Evolutionary conservation across 1,140 invertebrate species (phyloP), one percentile per base, ranked within the genome.

Genomic region (Temnothorax longispinosus): DNA sequence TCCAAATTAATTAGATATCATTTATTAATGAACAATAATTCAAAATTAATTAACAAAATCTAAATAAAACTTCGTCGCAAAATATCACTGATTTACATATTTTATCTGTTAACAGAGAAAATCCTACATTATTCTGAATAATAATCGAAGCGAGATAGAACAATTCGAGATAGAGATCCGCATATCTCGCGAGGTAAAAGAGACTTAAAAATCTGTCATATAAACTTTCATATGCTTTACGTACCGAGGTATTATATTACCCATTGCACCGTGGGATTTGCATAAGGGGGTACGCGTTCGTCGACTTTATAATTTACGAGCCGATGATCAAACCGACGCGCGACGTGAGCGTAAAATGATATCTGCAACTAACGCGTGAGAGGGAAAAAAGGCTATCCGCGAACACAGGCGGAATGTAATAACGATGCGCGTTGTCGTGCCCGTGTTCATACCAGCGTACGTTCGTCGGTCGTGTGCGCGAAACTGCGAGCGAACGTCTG

Each of bases 221-320:
- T 52, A 85, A 52, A 76, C 60, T 13, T 27, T 18, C 44, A n/a
- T 5, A 27, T 41, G 47, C 41, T 75, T 77, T 64, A 76, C 44
- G 35, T 50, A 27, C 27, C 54, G 27, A 5, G 18, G 15, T 64
- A 78, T n/a, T n/a, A n/a, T 56, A 85, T 78, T 65, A 85, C 5
- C 44, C 8, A 18, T 18, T 10, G 47, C 60, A 41, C n/a, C 56
- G 44, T 52, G 27, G 35, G 8, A 85, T 21, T 85, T 78, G 18
- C 82, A 62, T 64, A 50, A 58, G 27, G 3, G 3, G 15, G 18
- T 38, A 54, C 13, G 21, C n/a, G 81, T 77, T 52, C 54, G 71
- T 47, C 54, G 56, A 76, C 32, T 76, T 85, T 47, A 69, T 69
- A 69, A 85, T 85, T 85, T 77, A 85, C 71, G 27, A 65, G 21